A percentile compares a stretch with the other conserved stretches of the same genome.
These are phyloP conservation scores for Cebus imitator DNA, from an alignment of 2,113 vertebrate species.

Conservation along the genomic window DNA sequence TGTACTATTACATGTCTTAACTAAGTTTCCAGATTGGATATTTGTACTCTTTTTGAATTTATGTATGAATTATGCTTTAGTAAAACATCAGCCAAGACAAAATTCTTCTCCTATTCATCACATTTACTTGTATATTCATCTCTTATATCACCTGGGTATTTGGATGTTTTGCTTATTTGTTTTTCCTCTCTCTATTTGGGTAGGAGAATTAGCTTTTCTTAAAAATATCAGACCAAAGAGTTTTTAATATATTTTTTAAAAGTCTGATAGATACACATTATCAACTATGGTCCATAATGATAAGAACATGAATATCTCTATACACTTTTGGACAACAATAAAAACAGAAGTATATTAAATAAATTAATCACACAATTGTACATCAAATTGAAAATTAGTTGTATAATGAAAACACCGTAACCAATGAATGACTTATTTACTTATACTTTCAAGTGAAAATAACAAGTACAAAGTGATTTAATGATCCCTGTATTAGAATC, in stretches of 20 bases:
- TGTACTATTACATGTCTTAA: background rate
- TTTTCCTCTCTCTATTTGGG: too few species aligned
- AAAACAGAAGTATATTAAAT: background rate
- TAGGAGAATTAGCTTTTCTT: background rate
- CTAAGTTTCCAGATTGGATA: background rate
- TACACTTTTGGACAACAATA: background rate
- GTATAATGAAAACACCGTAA: background rate
- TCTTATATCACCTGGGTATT: background rate
- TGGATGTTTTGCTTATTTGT: background rate
- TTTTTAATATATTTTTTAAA: background rate
- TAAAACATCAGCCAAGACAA: background rate
- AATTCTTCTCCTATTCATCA: background rate
- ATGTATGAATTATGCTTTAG: background rate
- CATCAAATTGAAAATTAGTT: background rate
- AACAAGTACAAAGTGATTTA: background rate
- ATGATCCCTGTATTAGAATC: background rate
- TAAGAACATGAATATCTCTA: background rate
- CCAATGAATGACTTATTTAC: background rate
- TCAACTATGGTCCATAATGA: background rate
- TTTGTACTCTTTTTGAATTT: background rate
- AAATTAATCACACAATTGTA: background rate
- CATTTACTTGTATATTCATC: background rate
- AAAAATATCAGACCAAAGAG: background rate
- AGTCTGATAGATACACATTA: background rate
- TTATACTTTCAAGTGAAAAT: background rate